These are phyloP conservation scores for Verasper variegatus DNA, from an alignment of 2,113 vertebrate genomes.

Conservation along the genomic window DNA sequence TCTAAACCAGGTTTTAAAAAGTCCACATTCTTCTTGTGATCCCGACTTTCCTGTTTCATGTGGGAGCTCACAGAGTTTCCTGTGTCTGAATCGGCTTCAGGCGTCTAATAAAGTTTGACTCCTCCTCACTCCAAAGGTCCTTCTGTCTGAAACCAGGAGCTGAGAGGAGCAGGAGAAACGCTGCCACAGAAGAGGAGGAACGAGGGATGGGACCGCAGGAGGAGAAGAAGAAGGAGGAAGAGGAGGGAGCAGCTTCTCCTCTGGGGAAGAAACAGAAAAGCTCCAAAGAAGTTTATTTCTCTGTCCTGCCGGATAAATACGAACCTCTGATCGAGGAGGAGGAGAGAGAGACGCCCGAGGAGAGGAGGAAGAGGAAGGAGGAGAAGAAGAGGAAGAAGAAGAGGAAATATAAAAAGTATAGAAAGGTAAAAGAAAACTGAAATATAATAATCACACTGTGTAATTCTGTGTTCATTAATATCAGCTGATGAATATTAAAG, in stretches of 20 bases:
- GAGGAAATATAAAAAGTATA: constrained; percentile 75
- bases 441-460: not conserved
- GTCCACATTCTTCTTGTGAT: constrained; percentile 57
- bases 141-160: constrained; percentile 79
- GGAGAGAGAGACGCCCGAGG: constrained; percentile 22
- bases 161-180: not conserved
- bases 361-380: constrained; percentile 48
- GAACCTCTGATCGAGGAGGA: constrained; percentile 78
- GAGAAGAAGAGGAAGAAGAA: constrained; percentile 59
- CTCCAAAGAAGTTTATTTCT: constrained; percentile 79
- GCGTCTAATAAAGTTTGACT: constrained; percentile 55
- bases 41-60: constrained; percentile 38
- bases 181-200: not conserved
- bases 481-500: not conserved
- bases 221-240: constrained; percentile 22
- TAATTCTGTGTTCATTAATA: not conserved
- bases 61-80: constrained; percentile 12
- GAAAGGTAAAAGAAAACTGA: constrained; percentile 70
- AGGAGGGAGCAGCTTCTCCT: not conserved
- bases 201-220: constrained; percentile 45
- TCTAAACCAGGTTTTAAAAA: too few relatives aligned
- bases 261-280: constrained; percentile 52
- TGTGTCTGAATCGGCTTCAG: constrained; percentile 34
- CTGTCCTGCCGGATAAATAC: constrained; percentile 78
- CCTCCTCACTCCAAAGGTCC: constrained; percentile 82